phyloP scores from a whole-genome alignment of 2,888 invertebrate species.

The Anthoptus insignis region DNA sequence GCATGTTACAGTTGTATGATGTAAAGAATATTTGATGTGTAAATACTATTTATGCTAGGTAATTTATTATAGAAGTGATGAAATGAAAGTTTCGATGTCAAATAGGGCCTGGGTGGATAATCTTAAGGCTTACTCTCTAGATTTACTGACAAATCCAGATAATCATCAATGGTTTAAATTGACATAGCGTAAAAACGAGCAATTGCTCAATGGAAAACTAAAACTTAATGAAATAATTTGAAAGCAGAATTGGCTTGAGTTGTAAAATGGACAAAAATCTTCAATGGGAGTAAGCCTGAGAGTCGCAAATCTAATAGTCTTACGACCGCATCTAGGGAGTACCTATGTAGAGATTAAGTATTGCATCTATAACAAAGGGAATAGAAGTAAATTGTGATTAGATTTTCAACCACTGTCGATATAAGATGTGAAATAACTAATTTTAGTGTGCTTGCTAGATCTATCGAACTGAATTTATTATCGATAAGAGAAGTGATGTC shows the following conservation, averaged over 20 bases:
- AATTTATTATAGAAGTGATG: not conserved
- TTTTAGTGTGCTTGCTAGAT: conserved; percentile 9
- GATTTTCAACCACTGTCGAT: conserved; percentile 8
- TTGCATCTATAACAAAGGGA: not conserved
- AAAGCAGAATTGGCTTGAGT: not conserved
- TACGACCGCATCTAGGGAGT: conserved; percentile 1
- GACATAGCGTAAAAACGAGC: not conserved
- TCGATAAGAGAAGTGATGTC: conserved; percentile 10
- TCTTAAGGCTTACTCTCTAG: not conserved
- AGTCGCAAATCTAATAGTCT: not conserved
- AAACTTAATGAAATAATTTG: not conserved
- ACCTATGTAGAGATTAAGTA: not conserved
- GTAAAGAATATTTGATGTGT: not conserved
- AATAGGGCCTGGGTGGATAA: conserved; percentile 8
- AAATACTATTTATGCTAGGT: not conserved
- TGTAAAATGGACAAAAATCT: too few relatives aligned
- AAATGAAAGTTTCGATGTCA: conserved; percentile 14
- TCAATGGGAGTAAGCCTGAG: conserved; percentile 1
- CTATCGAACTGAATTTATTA: conserved; percentile 18
- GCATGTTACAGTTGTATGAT: not conserved
- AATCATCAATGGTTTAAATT: too few relatives aligned
- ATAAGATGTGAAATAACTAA: conserved; percentile 12
- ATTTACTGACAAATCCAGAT: too few relatives aligned
- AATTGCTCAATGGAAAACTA: not conserved
- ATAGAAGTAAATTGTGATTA: not conserved